Conservation (phyloP, 2,797 vertebrate species). For the Rhinichthys osculus region DNA sequence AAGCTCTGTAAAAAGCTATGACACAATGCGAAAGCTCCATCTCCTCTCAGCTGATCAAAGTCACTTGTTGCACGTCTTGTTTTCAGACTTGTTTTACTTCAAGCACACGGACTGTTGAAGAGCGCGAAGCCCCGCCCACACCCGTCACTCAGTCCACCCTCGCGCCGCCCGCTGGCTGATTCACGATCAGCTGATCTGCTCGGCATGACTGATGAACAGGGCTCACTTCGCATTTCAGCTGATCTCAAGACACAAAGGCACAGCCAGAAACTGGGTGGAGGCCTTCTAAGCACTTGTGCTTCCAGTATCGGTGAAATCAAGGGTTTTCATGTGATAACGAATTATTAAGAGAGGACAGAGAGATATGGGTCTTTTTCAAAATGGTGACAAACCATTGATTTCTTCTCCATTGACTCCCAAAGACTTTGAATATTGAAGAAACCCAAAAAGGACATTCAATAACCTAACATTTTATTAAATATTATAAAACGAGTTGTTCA, state of each 20-base stretch:
- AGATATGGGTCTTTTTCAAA: neutral
- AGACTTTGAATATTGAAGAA: neutral
- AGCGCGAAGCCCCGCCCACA: slow-evolving; percentile 70
- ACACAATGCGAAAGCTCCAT: slow-evolving; percentile 53
- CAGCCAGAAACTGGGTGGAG: slow-evolving; percentile 30
- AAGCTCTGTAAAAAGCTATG: neutral
- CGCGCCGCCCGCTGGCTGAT: slow-evolving; percentile 42
- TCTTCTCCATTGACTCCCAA: too few species aligned
- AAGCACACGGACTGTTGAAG: slow-evolving; percentile 62
- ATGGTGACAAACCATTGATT: neutral
- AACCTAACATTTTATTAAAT: neutral
- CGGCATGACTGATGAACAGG: neutral
- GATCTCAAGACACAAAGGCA: slow-evolving; percentile 32
- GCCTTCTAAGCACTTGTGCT: neutral
- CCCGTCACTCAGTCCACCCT: slow-evolving; percentile 56
- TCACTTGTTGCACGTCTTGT: slow-evolving; percentile 65
- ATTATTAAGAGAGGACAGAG: neutral
- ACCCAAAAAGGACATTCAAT: too few species aligned
- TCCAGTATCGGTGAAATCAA: slow-evolving; percentile 33
- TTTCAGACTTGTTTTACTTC: slow-evolving; percentile 60
- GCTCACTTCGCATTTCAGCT: neutral
- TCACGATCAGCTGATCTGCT: slow-evolving; percentile 32
- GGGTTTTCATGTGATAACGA: neutral
- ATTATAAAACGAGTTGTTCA: neutral
- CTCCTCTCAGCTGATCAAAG: slow-evolving; percentile 60